These are phyloP conservation scores for Nomada lathburiana DNA, from an alignment of 2,888 invertebrate species.

Conservation along the genomic window DNA sequence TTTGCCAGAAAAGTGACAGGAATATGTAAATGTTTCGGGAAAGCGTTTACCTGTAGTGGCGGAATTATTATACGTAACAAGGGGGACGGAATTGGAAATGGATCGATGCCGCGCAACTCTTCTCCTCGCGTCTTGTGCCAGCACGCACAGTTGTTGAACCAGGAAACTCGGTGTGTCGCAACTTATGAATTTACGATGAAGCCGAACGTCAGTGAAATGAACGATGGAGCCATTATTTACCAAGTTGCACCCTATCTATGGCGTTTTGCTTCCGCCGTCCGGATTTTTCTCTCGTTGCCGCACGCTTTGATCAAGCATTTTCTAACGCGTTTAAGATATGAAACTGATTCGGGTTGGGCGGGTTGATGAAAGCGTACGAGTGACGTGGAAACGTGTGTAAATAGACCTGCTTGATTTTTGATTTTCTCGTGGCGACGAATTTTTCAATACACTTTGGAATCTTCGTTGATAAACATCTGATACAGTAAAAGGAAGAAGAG, in stretches of 20 bases:
- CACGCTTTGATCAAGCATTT: neutral
- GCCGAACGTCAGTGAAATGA: constrained; percentile 26
- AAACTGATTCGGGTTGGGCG: neutral
- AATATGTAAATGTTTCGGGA: constrained; percentile 24
- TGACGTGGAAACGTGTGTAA: too few species aligned
- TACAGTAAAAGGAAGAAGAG: too few species aligned
- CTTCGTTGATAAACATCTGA: too few species aligned
- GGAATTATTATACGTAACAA: constrained; percentile 43
- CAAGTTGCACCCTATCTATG: constrained; percentile 7
- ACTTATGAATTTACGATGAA: constrained; percentile 51
- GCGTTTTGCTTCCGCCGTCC: neutral
- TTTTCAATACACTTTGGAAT: too few species aligned
- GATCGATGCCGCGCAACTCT: constrained; percentile 36
- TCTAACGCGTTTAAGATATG: neutral
- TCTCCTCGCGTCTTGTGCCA: constrained; percentile 28
- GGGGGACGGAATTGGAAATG: constrained; percentile 21
- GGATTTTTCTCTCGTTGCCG: too few species aligned
- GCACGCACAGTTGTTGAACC: constrained; percentile 31
- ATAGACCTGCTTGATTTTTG: too few species aligned
- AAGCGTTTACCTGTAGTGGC: neutral
- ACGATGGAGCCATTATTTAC: constrained; percentile 37
- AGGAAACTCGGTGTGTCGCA: constrained; percentile 20
- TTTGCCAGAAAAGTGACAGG: neutral
- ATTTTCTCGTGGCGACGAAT: too few species aligned
- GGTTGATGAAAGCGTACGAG: too few species aligned